phyloP scores from a whole-genome alignment of 2,113 vertebrate species.

The Ceyx cyanopectus region DNA sequence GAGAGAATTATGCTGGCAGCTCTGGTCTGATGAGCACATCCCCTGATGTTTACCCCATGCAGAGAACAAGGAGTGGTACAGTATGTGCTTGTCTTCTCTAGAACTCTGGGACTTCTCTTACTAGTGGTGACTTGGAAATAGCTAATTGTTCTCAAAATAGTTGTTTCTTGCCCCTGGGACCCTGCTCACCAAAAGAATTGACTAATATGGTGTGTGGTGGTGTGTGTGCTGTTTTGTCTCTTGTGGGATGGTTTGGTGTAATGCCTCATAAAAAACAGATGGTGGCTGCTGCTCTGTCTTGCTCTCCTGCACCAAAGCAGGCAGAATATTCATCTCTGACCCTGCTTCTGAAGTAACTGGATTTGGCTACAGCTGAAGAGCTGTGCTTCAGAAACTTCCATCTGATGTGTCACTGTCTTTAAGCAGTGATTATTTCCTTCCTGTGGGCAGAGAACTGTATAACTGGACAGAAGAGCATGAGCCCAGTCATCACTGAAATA shows the following conservation, averaged over 20 bases:
- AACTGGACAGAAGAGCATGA: background rate
- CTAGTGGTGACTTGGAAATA: background rate
- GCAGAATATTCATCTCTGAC: background rate
- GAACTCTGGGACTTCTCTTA: background rate
- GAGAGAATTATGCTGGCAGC: conserved; percentile 96
- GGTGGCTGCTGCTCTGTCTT: background rate
- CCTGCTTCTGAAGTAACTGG: background rate
- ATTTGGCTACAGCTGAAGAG: background rate
- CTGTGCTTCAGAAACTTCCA: background rate
- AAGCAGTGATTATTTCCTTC: background rate
- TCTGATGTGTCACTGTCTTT: background rate
- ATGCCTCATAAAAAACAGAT: background rate
- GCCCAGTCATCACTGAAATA: background rate
- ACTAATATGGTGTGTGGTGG: background rate
- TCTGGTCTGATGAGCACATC: conserved; percentile 96
- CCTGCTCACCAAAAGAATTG: background rate
- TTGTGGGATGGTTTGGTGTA: background rate
- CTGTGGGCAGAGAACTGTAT: background rate
- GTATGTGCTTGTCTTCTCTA: conserved; percentile 81
- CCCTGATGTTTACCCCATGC: conserved; percentile 90
- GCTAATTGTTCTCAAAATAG: background rate
- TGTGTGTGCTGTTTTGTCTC: background rate
- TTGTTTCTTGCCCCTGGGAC: background rate
- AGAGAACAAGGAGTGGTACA: conserved; percentile 92
- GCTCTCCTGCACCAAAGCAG: background rate